phyloP scores from a whole-genome alignment of 2,797 vertebrate genomes.

The Silurus lanzhouensis region DNA sequence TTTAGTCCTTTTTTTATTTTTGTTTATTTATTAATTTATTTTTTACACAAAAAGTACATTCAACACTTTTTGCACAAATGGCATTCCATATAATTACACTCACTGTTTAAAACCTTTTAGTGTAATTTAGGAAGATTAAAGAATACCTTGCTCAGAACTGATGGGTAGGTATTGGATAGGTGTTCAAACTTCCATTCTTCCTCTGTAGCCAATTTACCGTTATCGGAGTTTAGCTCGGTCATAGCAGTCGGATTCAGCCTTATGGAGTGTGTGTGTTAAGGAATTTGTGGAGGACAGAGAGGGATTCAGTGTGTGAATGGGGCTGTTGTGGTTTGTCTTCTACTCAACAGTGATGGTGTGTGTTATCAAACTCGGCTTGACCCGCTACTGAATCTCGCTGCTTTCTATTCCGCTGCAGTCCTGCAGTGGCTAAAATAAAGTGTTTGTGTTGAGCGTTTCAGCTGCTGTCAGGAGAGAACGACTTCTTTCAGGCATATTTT shows the following conservation, averaged over 20 bases:
- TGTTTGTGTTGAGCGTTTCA: background rate
- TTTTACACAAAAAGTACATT: no score
- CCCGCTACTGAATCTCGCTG: background rate
- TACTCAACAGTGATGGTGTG: constrained; percentile 26
- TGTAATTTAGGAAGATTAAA: no score
- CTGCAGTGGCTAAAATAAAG: background rate
- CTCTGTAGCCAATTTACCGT: background rate
- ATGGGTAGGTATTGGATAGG: no score
- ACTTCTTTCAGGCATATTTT: background rate
- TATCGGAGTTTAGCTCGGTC: constrained; percentile 9
- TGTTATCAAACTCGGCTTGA: constrained; percentile 34
- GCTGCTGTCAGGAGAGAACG: background rate
- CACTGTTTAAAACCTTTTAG: no score
- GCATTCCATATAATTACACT: no score
- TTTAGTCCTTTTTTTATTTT: no score
- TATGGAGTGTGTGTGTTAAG: constrained; percentile 52
- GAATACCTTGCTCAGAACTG: no score
- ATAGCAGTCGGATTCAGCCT: constrained; percentile 45
- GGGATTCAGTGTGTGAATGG: constrained; percentile 51
- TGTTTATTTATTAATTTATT: no score
- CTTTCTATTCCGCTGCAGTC: background rate
- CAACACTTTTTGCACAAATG: no score
- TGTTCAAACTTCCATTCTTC: background rate
- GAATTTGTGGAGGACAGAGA: constrained; percentile 53
- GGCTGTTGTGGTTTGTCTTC: constrained; percentile 44